phyloP scores from a whole-genome alignment of 2,888 invertebrate species.

The Chrysotoxum bicinctum region DNA sequence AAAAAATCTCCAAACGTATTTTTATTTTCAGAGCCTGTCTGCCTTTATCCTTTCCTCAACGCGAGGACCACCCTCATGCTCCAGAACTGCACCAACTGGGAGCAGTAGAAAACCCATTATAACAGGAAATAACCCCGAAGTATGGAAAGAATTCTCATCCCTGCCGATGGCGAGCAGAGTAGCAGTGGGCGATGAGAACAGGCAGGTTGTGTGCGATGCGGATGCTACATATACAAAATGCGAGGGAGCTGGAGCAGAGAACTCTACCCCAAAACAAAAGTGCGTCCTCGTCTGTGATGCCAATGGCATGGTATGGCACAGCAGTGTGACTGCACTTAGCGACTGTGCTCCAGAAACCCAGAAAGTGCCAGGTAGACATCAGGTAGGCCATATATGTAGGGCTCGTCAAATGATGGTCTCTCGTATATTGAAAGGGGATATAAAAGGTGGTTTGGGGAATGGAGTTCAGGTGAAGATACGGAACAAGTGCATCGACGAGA shows the following conservation, averaged over 20 bases:
- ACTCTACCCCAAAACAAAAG: constrained; percentile 67
- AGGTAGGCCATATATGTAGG: constrained; percentile 66
- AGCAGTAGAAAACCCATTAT: constrained; percentile 28
- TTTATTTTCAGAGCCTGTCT: constrained; percentile 69
- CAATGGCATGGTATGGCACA: constrained; percentile 21
- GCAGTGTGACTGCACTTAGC: constrained; percentile 63
- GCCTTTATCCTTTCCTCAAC: constrained; percentile 68
- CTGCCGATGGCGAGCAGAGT: constrained; percentile 9
- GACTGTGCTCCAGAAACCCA: constrained; percentile 71
- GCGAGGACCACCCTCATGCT: constrained; percentile 60
- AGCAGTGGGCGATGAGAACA: constrained; percentile 29
- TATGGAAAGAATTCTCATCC: constrained; percentile 69
- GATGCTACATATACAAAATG: constrained; percentile 31
- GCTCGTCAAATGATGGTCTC: constrained; percentile 61
- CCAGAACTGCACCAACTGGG: constrained; percentile 28
- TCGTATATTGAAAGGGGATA: constrained; percentile 26
- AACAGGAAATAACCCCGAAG: constrained; percentile 25
- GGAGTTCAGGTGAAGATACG: constrained; percentile 47
- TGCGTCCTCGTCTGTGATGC: constrained; percentile 58
- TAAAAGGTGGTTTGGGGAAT: background rate
- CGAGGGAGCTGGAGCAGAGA: constrained; percentile 36
- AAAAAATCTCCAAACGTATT: constrained; percentile 45
- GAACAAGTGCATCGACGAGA: constrained; percentile 52
- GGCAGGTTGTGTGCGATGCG: constrained; percentile 10
- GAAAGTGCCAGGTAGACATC: constrained; percentile 55